Percentiles rank a stretch among this genome's conserved stretches.
Evolutionary conservation across 2,888 invertebrate species (phyloP).

Genomic region (Leucozona laternaria): DNA sequence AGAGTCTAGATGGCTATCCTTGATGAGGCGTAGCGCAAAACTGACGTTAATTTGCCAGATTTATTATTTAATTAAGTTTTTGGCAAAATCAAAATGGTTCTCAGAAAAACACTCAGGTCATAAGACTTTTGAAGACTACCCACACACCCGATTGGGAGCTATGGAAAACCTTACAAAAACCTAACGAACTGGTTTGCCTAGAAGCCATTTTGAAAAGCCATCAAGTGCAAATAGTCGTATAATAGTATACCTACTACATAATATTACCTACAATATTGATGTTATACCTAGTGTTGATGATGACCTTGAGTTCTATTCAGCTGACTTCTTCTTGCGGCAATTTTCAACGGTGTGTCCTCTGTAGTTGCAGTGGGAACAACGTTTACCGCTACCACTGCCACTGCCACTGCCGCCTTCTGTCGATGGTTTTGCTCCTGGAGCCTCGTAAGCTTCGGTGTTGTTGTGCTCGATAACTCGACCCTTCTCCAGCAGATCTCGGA

Average conservation of each 20-base stretch:
- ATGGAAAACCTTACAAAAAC: not conserved
- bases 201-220: constrained; percentile 38
- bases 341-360: constrained; percentile 80
- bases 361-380: constrained; percentile 81
- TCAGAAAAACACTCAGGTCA: constrained; percentile 14
- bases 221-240: constrained; percentile 41
- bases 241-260: not conserved
- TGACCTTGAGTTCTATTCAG: constrained; percentile 21
- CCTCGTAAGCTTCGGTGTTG: constrained; percentile 77
- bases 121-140: constrained; percentile 3
- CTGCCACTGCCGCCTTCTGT: constrained; percentile 77
- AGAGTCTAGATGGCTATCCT: constrained; percentile 31
- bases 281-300: not conserved
- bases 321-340: constrained; percentile 79
- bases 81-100: constrained; percentile 28
- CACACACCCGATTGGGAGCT: not conserved
- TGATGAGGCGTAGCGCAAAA: constrained; percentile 46
- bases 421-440: constrained; percentile 33
- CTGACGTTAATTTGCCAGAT: constrained; percentile 60
- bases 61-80: constrained; percentile 1
- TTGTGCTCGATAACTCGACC: constrained; percentile 81
- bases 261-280: constrained; percentile 22
- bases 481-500: constrained; percentile 81
- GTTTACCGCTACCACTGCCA: constrained; percentile 77
- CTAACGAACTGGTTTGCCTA: constrained; percentile 7